phyloP scores from a whole-genome alignment of 2,113 vertebrate genomes.

The Nestor notabilis region DNA sequence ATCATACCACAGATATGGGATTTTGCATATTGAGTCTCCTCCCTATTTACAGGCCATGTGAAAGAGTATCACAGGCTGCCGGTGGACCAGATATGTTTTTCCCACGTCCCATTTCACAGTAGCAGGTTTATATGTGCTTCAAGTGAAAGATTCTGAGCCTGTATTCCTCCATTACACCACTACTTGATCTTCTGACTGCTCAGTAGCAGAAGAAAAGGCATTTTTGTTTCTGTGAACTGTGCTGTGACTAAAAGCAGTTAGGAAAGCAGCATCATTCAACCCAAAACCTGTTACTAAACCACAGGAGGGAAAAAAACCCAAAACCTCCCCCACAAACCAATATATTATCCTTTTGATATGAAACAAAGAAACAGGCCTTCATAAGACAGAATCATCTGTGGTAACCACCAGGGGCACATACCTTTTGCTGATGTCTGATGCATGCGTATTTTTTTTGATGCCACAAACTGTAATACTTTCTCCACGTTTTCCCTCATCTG shows the following conservation, averaged over 20 bases:
- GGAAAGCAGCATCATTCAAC: background rate
- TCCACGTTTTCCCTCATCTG: slow-evolving; percentile 94
- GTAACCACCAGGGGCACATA: background rate
- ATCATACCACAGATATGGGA: background rate
- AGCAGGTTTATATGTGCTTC: background rate
- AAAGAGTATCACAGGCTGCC: background rate
- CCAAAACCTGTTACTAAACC: background rate
- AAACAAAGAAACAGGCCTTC: background rate
- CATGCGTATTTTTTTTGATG: slow-evolving; percentile 94
- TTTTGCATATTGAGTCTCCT: background rate
- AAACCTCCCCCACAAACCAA: background rate
- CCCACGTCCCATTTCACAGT: background rate
- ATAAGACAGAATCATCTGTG: background rate
- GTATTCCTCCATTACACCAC: background rate
- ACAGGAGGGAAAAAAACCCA: accelerated
- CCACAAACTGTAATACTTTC: slow-evolving; percentile 91
- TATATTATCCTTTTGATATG: background rate
- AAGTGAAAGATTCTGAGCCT: background rate
- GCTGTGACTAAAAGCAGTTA: background rate
- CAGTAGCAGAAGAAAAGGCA: background rate
- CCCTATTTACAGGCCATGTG: background rate
- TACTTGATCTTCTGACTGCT: background rate
- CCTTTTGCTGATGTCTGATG: slow-evolving; percentile 95
- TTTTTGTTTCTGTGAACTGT: background rate
- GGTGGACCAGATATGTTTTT: background rate